phyloP scores from a whole-genome alignment of 2,113 vertebrate species.

The Mastomys coucha region DNA sequence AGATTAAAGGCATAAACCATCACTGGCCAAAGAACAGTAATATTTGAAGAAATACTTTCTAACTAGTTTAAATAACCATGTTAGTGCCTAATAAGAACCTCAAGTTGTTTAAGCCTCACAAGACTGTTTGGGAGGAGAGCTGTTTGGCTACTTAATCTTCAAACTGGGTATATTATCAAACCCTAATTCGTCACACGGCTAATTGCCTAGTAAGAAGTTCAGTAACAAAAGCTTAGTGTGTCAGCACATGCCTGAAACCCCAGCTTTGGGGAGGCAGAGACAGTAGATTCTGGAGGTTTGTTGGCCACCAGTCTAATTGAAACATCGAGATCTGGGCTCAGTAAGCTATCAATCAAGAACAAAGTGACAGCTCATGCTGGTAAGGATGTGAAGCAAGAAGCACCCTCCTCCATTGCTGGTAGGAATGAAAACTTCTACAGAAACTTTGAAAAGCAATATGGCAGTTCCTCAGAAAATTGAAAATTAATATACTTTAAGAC shows the following conservation, averaged over 20 bases:
- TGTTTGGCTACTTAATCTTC: background rate
- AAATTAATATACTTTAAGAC: background rate
- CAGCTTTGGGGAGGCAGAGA: background rate
- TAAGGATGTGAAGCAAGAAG: background rate
- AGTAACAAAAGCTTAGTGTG: background rate
- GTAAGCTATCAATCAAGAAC: background rate
- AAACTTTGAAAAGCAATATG: background rate
- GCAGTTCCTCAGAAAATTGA: background rate
- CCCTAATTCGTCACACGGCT: background rate
- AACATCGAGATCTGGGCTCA: background rate
- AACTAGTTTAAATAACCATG: background rate
- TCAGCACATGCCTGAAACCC: background rate
- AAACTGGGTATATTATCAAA: background rate
- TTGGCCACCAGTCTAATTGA: background rate
- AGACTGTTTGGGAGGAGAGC: background rate
- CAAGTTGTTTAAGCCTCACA: background rate
- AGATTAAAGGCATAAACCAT: no score
- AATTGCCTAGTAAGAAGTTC: slow-evolving; percentile 35
- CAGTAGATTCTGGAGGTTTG: background rate
- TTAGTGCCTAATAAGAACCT: background rate
- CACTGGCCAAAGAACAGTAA: background rate
- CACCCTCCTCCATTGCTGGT: background rate
- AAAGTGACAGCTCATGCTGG: background rate
- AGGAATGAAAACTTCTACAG: background rate
- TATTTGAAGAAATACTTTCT: slow-evolving; percentile 11